These are phyloP conservation scores for Limnephilus lunatus DNA, from an alignment of 2,888 invertebrate genomes.

Conservation along the genomic window DNA sequence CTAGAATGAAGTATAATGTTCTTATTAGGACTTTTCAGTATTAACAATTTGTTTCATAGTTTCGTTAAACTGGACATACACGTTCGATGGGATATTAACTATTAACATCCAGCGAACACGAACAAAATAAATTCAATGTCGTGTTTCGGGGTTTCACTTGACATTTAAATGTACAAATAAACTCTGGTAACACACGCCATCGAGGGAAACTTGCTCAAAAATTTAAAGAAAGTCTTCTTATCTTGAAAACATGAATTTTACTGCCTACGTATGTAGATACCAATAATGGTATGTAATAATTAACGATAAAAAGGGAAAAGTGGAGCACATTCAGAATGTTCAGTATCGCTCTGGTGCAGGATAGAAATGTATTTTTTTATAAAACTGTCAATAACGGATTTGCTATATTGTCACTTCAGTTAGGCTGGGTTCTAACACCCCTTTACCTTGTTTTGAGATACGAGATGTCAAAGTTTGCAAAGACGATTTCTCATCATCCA, in stretches of 20 bases:
- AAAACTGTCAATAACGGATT: not conserved
- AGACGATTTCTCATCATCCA: no score
- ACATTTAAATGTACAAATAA: not conserved
- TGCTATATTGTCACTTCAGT: no score
- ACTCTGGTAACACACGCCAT: not conserved
- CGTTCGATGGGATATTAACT: not conserved
- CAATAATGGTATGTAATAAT: not conserved
- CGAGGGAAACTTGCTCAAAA: not conserved
- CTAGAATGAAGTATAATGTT: not conserved
- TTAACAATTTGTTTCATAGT: not conserved
- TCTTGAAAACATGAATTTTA: not conserved
- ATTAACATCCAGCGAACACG: not conserved
- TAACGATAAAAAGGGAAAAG: not conserved
- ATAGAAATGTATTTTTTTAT: not conserved
- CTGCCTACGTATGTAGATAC: no score
- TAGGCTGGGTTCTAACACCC: no score
- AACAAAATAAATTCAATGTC: not conserved
- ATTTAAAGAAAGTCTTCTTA: not conserved
- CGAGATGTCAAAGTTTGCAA: no score
- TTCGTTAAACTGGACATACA: not conserved
- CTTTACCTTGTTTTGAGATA: no score
- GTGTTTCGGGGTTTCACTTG: not conserved
- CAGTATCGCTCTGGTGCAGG: not conserved
- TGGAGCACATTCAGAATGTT: not conserved
- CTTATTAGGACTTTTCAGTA: not conserved